Conservation (phyloP, 1,140 invertebrate genomes). For the Drosophila jambulina region DNA sequence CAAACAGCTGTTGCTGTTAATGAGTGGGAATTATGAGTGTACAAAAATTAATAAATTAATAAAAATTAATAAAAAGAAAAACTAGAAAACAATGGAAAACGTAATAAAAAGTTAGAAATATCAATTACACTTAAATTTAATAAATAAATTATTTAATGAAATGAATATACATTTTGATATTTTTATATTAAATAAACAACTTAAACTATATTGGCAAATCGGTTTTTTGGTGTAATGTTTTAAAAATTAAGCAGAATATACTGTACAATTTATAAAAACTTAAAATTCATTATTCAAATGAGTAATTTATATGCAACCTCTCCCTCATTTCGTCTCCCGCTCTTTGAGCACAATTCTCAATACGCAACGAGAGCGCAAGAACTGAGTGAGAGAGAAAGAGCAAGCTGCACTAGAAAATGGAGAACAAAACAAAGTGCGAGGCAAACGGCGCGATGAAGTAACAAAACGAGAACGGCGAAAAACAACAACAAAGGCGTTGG, state of each 20-base stretch:
- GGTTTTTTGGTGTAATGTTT: no score
- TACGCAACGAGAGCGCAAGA: background rate
- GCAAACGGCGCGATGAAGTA: constrained; percentile 50
- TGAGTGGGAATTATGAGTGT: constrained; percentile 2
- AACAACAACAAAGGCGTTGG: constrained; percentile 37
- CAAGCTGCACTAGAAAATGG: constrained; percentile 46
- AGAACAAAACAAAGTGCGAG: constrained; percentile 68
- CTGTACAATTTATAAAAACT: no score
- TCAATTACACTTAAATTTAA: background rate
- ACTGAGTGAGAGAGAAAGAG: constrained; percentile 3
- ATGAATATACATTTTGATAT: background rate
- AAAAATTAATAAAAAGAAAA: no score
- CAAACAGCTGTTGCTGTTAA: constrained; percentile 29
- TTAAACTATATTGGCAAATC: background rate
- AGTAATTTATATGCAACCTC: background rate
- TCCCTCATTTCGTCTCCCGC: background rate
- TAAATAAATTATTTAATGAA: background rate
- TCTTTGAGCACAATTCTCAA: constrained; percentile 1
- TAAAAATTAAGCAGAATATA: no score
- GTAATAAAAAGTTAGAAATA: background rate
- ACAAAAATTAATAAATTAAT: background rate
- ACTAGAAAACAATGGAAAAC: background rate
- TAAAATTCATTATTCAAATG: background rate
- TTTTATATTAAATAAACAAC: no score
- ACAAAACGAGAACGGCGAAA: constrained; percentile 37